Evolutionary conservation across 2,113 vertebrate genomes (phyloP), one percentile per base, ranked within the genome.

Genomic region (Epinephelus cyanopodus): DNA sequence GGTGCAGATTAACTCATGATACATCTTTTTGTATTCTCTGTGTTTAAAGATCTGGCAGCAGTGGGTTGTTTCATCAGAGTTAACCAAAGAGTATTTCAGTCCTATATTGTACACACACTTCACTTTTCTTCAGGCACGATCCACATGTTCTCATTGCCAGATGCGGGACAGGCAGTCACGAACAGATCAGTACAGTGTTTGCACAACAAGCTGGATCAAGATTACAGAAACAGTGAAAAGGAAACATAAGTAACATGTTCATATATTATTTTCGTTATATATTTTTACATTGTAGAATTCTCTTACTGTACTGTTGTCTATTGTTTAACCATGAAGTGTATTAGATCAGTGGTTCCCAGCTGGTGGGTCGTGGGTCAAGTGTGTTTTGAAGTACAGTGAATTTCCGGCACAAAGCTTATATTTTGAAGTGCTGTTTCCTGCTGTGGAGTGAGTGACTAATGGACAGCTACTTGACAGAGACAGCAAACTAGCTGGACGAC

Each of bases 71-170:
- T 73, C 37, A 61, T 84, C 18, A 47, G 45, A 78, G 67, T 75
- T 72, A 74, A 86, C 84, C 87, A 90, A 90, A 90, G 79, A 89
- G 25, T 50, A 77, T 70, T 78, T 82, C 54, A 61, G 60, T 74
- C 60, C 37, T 2, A 19, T 47, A 60, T 63, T 47, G 37, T 27
- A 57, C 56, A 60, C 48, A 75, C 37, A 64, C 45, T 6, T 50
- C 12, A 13, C 53, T 29, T 58, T 62, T 18, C 62, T 10, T 74
- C 70, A 27, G 0, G 15, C 52, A 52, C 13, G 6, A n/a, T 74
- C 54, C 64, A 74, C 19, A 67, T 74, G 45, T 67, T 69, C 3
- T 72, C 15, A 66, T 42, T 63, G 17, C 47, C 37, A 53, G 42
- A 63, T 56, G 37, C 6, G 45, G n/a, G 62, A 88, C 60, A 54